Evolutionary conservation across 2,797 vertebrate species (phyloP), one percentile per base, ranked within the genome.

Genomic region (Acanthis flammea): DNA sequence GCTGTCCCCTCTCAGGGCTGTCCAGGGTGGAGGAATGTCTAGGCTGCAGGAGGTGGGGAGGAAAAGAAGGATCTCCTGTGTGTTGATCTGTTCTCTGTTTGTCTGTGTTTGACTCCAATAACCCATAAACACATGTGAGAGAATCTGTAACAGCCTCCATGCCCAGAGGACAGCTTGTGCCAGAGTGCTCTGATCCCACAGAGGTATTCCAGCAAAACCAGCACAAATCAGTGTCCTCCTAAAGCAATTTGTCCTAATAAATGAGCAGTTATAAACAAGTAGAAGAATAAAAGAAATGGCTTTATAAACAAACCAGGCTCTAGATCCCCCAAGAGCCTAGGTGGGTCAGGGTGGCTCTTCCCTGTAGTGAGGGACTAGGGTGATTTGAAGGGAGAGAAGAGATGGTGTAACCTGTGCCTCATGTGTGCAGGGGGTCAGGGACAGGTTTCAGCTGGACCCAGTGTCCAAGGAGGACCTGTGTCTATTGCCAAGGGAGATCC

Each of bases 101-200:
- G 1, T 58, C 27, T 67, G 18, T 90, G 35, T 92, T 92, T 93
- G 72, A 88, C 68, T 78, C 73, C 35, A 66, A 4, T 31, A 77
- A 80, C 58, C 39, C 57, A 37, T 37, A 41, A 77, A 83, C n/a
- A 72, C 1, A 0, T 15, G 39, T 30, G 27, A 77, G 62, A 91
- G 77, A 91, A 67, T 68, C 68, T 71, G 27, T 33, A 50, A 37
- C n/a, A 75, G 39, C 71, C 70, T 89, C 77, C 14, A 4, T 57
- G 37, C 75, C 75, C 85, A 1, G 3, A 82, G 81, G 48, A 79
- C 4, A 2, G 39, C 1, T 10, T 53, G 57, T 53, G 41, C 14
- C 5, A 2, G 14, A 58, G 28, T 0, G 1, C 51, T 58, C 55
- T 1, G 4, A 47, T 79, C 63, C 35, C 35, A 2, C 0, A 0